phyloP scores from a whole-genome alignment of 1,140 invertebrate genomes.

The Tetramorium parvispinum region DNA sequence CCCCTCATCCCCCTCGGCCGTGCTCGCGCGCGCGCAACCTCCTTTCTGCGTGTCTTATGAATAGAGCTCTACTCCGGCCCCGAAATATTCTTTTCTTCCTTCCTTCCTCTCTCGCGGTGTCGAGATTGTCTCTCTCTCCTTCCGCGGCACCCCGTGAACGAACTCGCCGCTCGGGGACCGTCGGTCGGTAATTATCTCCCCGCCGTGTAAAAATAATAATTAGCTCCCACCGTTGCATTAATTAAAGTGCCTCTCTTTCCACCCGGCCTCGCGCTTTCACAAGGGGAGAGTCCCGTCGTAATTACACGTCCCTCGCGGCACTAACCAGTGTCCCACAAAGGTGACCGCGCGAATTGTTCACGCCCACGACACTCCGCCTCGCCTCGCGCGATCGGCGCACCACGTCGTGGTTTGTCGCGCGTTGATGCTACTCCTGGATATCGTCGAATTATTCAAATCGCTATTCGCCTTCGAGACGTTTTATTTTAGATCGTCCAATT shows the following conservation, averaged over 20 bases:
- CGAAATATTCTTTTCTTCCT: conserved; percentile 24
- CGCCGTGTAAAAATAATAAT: conserved; percentile 83
- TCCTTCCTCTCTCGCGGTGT: not conserved
- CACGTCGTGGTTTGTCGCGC: not conserved
- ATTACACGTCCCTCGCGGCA: conserved; percentile 72
- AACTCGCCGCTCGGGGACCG: conserved; percentile 31
- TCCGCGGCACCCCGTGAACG: conserved; percentile 31
- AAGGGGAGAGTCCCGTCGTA: conserved; percentile 60
- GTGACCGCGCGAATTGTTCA: conserved; percentile 60
- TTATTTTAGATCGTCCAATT: not conserved
- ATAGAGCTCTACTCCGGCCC: not conserved
- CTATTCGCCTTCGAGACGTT: not conserved
- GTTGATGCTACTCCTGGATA: not conserved
- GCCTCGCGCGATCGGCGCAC: conserved; percentile 25
- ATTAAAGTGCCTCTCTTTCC: conserved; percentile 69
- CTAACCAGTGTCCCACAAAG: conserved; percentile 71
- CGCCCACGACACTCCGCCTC: conserved; percentile 66
- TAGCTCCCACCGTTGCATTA: conserved; percentile 80
- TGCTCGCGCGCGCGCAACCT: not conserved
- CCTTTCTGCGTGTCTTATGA: conserved; percentile 13
- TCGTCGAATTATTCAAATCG: not conserved
- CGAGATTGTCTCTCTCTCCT: conserved; percentile 61
- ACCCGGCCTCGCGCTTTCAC: conserved; percentile 13
- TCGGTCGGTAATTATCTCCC: conserved; percentile 78
- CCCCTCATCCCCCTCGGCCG: not conserved